A percentile compares a stretch with the other conserved stretches of the same genome.
phyloP scores from a whole-genome alignment of 2,113 vertebrate genomes.

The Rhinoderma darwinii region DNA sequence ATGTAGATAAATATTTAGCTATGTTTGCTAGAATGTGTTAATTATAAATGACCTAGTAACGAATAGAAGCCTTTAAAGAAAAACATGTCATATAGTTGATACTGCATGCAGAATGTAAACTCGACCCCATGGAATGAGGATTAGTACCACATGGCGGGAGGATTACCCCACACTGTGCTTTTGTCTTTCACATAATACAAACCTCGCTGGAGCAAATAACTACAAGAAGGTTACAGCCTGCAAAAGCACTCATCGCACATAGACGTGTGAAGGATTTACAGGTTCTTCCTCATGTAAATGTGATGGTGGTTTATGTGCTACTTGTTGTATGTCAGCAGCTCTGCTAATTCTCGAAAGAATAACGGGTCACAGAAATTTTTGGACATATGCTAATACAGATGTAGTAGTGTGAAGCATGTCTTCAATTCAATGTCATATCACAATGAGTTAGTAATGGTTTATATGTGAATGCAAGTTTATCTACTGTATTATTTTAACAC shows the following conservation, averaged over 20 bases:
- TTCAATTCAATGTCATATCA: no score
- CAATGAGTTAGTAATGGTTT: no score
- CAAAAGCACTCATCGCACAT: neutral
- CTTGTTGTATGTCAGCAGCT: neutral
- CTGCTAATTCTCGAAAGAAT: neutral
- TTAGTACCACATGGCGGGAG: constrained; percentile 36
- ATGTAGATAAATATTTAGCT: neutral
- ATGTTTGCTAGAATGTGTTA: neutral
- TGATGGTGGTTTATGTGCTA: neutral
- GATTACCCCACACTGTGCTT: constrained; percentile 18
- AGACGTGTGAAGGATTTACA: neutral
- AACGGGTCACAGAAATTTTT: no score
- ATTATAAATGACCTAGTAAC: constrained; percentile 14
- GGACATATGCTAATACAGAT: no score
- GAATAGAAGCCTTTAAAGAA: neutral
- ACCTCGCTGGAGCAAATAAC: constrained; percentile 11
- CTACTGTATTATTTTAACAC: no score
- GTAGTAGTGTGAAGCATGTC: no score
- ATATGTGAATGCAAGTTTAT: no score
- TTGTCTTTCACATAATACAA: constrained; percentile 27
- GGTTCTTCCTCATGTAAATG: neutral
- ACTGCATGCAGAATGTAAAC: constrained; percentile 9
- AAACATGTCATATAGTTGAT: constrained; percentile 50
- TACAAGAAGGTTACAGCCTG: constrained; percentile 35
- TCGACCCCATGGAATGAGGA: constrained; percentile 21